Percentiles rank a stretch among this genome's conserved stretches.
phyloP scores from a whole-genome alignment of 2,888 invertebrate species.

The Pelosia muscerda region DNA sequence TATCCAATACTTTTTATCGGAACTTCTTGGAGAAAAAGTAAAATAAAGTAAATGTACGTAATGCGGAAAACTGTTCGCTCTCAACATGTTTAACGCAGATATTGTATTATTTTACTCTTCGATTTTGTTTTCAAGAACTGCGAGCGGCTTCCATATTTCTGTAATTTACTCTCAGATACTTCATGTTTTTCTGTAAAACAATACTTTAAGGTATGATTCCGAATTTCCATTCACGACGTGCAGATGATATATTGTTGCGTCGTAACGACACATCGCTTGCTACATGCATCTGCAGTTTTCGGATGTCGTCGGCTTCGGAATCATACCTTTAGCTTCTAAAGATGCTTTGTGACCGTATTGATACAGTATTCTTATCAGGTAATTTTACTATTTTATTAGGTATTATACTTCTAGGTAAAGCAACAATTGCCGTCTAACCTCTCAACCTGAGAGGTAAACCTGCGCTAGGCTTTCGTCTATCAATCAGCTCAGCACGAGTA shows the following conservation, averaged over 20 bases:
- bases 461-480: not conserved
- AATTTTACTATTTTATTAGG: no score
- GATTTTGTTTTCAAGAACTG: conserved; percentile 48
- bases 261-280: no score
- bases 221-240: no score
- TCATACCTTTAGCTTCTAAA: conserved; percentile 16
- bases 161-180: conserved; percentile 25
- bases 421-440: no score
- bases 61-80: conserved; percentile 55
- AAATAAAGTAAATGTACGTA: conserved; percentile 59
- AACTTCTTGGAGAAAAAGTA: conserved; percentile 62
- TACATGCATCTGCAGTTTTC: no score
- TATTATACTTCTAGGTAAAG: no score
- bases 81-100: conserved; percentile 58
- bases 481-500: not conserved
- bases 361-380: not conserved
- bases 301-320: no score
- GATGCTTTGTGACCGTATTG: conserved; percentile 6
- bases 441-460: no score
- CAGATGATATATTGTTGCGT: no score
- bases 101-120: conserved; percentile 63
- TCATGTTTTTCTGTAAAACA: no score
- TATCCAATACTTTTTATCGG: conserved; percentile 61
- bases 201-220: no score
- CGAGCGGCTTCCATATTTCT: conserved; percentile 42